Base-by-base conservation (phyloP, 2,113 vertebrate genomes). In the Struthio camelus region DNA sequence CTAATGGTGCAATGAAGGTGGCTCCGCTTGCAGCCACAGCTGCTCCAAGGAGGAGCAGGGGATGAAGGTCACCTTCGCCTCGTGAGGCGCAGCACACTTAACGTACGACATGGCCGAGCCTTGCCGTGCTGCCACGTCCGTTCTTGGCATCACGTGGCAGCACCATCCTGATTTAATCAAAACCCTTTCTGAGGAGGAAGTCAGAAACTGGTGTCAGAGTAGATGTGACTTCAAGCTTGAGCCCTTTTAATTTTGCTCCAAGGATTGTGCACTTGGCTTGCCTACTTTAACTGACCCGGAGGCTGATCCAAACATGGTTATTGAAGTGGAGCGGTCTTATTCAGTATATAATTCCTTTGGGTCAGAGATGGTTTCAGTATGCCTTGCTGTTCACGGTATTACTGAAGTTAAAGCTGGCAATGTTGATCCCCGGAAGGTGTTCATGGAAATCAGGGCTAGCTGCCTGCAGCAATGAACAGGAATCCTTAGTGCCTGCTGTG, bases 51-150 rank as follows among this genome's bases (percentile, higher is more conserved):
- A 85, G 12, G 7, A 72, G 14, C 1, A 2, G 3, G 17, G 14
- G 4, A 17, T 89, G n/a, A 67, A 11, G 8, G 5, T 64, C 19
- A 25, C 14, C 8, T 56, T 82, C 61, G 67, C 8, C 12, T 67
- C 67, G 54, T 0, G 0, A 38, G 24, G 10, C 4, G 28, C 71
- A 42, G 22, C 4, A 13, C 6, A 5, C 53, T 42, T 1, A 1
- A 9, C 30, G 32, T 15, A 2, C 19, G 20, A 4, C 59, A 11
- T 7, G 32, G 30, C 6, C 7, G 3, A 80, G 59, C 4, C 7
- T 12, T 27, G 17, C 0, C 15, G 4, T 59, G 6, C 20, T 69
- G n/a, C 25, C 23, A 2, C 15, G 8, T 48, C 27, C 76, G 9
- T 27, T 77, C 7, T 56, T n/a, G 30, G 22, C 8, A 2, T 51